These are phyloP conservation scores for Erythrolamprus reginae DNA, from an alignment of 2,113 vertebrate species.

Conservation along the genomic window DNA sequence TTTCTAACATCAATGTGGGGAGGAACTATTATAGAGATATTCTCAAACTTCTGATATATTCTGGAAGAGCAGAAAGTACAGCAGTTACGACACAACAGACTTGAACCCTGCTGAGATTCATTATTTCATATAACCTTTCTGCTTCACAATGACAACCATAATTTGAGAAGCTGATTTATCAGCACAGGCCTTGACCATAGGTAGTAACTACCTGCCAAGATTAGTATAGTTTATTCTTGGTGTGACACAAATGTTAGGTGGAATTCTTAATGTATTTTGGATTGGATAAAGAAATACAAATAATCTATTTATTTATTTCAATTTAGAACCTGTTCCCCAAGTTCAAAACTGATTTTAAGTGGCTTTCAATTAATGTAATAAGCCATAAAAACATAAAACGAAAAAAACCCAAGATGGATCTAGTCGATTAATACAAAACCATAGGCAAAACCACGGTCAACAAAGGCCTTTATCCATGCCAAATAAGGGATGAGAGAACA, in stretches of 20 bases:
- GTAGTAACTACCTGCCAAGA: not conserved
- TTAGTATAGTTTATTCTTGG: not conserved
- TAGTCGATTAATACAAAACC: not conserved
- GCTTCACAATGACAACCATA: not conserved
- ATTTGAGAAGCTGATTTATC: not conserved
- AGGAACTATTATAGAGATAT: not conserved
- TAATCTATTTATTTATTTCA: not conserved
- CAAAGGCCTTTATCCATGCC: not conserved
- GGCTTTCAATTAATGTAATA: not conserved
- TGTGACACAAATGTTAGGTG: not conserved
- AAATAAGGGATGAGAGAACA: not conserved
- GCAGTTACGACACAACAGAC: not conserved
- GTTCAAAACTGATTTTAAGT: not conserved
- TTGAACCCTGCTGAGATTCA: not conserved
- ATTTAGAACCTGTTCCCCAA: not conserved
- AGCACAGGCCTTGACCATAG: not conserved
- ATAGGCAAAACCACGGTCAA: not conserved
- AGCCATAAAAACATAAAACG: not conserved
- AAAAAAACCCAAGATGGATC: not conserved
- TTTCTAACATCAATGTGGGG: not conserved
- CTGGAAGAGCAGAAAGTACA: not conserved
- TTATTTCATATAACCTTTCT: not conserved
- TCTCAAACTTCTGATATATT: not conserved
- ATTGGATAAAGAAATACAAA: not conserved
- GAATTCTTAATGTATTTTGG: not conserved